These are phyloP conservation scores for Huso huso DNA, from an alignment of 2,797 vertebrate genomes.

Conservation along the genomic window DNA sequence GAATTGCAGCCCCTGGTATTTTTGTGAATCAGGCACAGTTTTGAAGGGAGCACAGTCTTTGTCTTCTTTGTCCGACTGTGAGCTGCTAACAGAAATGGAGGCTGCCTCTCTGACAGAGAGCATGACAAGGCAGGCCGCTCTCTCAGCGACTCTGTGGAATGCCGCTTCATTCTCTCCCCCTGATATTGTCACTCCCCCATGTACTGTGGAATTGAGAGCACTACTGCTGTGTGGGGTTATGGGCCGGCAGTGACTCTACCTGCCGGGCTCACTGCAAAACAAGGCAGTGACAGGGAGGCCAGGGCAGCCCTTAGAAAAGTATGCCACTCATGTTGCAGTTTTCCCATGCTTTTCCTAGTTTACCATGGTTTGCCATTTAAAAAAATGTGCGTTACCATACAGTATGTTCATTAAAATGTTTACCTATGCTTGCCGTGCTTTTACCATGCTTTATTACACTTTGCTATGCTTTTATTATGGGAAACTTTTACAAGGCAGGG, in stretches of 20 bases:
- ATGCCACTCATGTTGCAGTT: too few relatives aligned
- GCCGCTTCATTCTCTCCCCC: constrained; percentile 14
- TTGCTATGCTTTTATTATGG: too few relatives aligned
- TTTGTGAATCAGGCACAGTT: neutral
- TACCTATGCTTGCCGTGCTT: too few relatives aligned
- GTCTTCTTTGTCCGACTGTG: neutral
- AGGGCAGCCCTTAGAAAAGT: too few relatives aligned
- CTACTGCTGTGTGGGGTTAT: constrained; percentile 6
- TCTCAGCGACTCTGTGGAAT: constrained; percentile 19
- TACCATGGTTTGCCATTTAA: too few relatives aligned
- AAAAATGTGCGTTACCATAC: too few relatives aligned
- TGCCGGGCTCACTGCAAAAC: constrained; percentile 1
- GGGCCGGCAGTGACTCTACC: constrained; percentile 1
- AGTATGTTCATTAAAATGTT: too few relatives aligned
- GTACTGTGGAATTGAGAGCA: constrained; percentile 1
- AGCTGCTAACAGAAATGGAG: constrained; percentile 1
- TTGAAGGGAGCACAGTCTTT: neutral
- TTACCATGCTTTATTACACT: too few relatives aligned
- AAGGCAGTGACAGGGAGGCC: constrained; percentile 10
- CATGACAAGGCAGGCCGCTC: neutral
- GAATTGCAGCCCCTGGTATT: neutral
- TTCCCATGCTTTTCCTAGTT: too few relatives aligned
- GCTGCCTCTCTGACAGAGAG: neutral
- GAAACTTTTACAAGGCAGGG: too few relatives aligned
- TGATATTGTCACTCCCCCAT: constrained; percentile 7